Base-by-base conservation (phyloP, 2,888 invertebrate species). In the Danaus chrysippus region DNA sequence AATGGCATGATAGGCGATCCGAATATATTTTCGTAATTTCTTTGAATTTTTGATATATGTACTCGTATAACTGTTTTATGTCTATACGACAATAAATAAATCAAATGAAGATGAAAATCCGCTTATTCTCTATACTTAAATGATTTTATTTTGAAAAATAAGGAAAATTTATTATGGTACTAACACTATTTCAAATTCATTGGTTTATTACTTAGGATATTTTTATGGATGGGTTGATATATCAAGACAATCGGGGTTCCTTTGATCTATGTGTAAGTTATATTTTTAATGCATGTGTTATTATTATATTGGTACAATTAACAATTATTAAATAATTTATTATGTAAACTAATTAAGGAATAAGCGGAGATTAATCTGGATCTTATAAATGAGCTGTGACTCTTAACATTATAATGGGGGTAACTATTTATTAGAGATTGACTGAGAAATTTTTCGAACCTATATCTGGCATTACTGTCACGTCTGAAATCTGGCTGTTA, bases 371-470 rank as follows among this genome's bases (percentile, higher is more conserved):
- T 58, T 49, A 23, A 59, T 58, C 61, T 68, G 67, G 58, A 68
- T 72, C 70, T 71, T 65, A 70, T 68, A 66, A 59, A 69, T 74
- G 77, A 75, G 76, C 78, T 82, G 79, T 79, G 80, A 81, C 79
- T 76, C 76, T 76, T 76, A 67, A 62, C 66, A 62, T 65, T 65
- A 60, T 71, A 73, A 73, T 75, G 72, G 73, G 73, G 71, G 69
- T 74, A 76, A 79, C 79, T 81, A 84, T 82, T 83, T 87, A 83
- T 85, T 84, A 84, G 78, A 84, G 81, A 82, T 81, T 70, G 90
- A 89, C 88, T 89, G 89, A 89, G 74, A 72, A 79, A 80, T 81
- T 90, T 89, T 90, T 81, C 81, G 70, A 86, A 83, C 78, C 81
- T 86, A 79, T 88, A 75, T 76, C 77, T 83, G 82, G 77, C 73